Percentiles rank a stretch among this genome's conserved stretches.
Evolutionary conservation across 1,140 invertebrate genomes (phyloP).

Genomic region (Rhopalosiphum padi): DNA sequence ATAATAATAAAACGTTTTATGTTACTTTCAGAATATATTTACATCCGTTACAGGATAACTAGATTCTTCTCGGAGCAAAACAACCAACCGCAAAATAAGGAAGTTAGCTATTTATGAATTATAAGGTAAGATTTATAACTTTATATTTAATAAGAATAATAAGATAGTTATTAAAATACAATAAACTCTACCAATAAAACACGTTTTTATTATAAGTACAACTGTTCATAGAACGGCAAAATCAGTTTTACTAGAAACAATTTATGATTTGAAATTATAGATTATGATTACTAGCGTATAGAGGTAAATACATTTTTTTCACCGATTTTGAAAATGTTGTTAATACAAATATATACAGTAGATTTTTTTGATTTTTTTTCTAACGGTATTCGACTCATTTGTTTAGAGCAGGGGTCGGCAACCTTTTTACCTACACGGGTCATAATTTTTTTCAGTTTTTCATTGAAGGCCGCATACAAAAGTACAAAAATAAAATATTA

Average conservation of each 20-base stretch:
- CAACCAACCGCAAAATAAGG: background rate
- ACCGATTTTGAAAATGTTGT: background rate
- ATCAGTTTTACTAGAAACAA: background rate
- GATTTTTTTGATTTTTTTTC: background rate
- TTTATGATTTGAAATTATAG: background rate
- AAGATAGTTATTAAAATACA: background rate
- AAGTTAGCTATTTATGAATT: background rate
- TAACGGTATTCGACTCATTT: background rate
- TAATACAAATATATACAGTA: background rate
- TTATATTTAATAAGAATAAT: too few species aligned
- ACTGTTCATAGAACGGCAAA: background rate
- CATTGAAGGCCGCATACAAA: too few species aligned
- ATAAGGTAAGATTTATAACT: background rate
- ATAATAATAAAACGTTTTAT: background rate
- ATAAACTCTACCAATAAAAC: background rate
- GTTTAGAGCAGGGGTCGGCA: too few species aligned
- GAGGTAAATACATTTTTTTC: background rate
- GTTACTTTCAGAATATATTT: too few species aligned
- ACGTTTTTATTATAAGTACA: background rate
- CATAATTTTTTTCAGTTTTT: too few species aligned
- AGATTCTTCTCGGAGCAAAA: too few species aligned
- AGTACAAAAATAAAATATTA: too few species aligned
- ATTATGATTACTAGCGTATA: background rate
- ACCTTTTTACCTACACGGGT: too few species aligned
- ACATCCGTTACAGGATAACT: too few species aligned